Base-by-base conservation (phyloP, 64 coral and sea anemone species). In the Montipora foliosa region DNA sequence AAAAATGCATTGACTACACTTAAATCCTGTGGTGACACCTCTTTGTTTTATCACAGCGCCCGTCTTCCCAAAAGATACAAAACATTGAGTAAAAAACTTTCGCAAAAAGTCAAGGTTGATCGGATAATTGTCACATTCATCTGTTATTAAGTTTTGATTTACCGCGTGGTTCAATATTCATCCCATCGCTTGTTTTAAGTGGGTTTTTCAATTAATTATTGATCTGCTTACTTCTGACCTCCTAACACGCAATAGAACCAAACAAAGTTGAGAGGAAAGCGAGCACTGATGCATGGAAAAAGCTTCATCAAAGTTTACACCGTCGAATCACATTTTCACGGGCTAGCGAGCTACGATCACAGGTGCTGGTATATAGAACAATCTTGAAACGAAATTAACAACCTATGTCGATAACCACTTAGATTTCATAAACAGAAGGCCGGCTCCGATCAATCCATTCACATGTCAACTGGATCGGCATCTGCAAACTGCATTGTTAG, bases 311-410 rank as follows among this genome's bases (percentile, higher is more conserved):
- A 37, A 37, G 37, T 37, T 37, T 37, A 37, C 37, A 37, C 37
- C 37, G 37, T 37, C 37, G 37, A 37, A 37, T 37, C 2, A 37
- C 37, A 37, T 37, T 37, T 37, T 37, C 37, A 37, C 37, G 11
- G 6, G 4, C 53, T 57, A 29, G 9, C 24, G 2, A 75, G 24
- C 72, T 37, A 37, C 24, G 24, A 10, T 22, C 24, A 24, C 24
- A 0, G 11, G 53, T 37, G 37, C 37, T 37, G 1, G 37, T 37
- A 37, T 37, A 37, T 37, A 37, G 0, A 3, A 10, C 52, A 55
- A 13, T 44, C 14, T 10, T 66, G 62, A 13, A 66, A 82, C 58
- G 25, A 82, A 82, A 82, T 82, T 61, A 82, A 82, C 80, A 64
- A 60, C 14, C 13, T 8, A 29, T 45, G 44, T 64, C 46, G 66